Conservation (phyloP, 2,888 invertebrate genomes). For the Cancer borealis region DNA sequence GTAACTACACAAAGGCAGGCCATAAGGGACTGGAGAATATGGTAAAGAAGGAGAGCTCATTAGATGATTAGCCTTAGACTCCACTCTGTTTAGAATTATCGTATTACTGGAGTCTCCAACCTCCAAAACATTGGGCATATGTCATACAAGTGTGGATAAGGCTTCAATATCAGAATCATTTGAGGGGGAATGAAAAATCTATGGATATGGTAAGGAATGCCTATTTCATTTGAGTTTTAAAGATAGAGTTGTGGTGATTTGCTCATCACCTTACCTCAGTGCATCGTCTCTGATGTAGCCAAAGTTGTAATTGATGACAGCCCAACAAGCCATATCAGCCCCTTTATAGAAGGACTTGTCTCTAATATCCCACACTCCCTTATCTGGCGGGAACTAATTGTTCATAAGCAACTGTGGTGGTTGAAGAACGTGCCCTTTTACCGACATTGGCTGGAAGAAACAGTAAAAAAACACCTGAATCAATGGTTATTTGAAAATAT, state of each 20-base stretch:
- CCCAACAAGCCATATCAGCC: constrained; percentile 81
- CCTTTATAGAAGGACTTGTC: constrained; percentile 78
- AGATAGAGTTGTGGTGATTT: too few relatives aligned
- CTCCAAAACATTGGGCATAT: too few relatives aligned
- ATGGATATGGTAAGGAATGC: background rate
- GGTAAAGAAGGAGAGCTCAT: too few relatives aligned
- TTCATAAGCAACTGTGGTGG: constrained; percentile 87
- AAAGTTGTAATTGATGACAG: constrained; percentile 80
- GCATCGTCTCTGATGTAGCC: background rate
- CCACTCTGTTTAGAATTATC: too few relatives aligned
- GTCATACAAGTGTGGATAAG: too few relatives aligned
- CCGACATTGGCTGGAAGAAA: constrained; percentile 58
- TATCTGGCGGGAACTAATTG: constrained; percentile 54
- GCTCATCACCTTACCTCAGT: background rate
- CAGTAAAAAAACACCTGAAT: background rate
- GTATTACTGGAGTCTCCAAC: too few relatives aligned
- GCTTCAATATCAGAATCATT: too few relatives aligned
- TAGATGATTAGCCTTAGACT: too few relatives aligned
- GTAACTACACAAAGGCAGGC: too few relatives aligned
- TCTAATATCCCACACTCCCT: constrained; percentile 78
- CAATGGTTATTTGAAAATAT: background rate
- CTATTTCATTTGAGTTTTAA: background rate
- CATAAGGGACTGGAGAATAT: too few relatives aligned
- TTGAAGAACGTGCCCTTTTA: constrained; percentile 83
- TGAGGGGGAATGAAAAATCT: too few relatives aligned